Evolutionary conservation across 1,140 invertebrate species (phyloP).

Genomic region (Plectrocnemia conspersa): DNA sequence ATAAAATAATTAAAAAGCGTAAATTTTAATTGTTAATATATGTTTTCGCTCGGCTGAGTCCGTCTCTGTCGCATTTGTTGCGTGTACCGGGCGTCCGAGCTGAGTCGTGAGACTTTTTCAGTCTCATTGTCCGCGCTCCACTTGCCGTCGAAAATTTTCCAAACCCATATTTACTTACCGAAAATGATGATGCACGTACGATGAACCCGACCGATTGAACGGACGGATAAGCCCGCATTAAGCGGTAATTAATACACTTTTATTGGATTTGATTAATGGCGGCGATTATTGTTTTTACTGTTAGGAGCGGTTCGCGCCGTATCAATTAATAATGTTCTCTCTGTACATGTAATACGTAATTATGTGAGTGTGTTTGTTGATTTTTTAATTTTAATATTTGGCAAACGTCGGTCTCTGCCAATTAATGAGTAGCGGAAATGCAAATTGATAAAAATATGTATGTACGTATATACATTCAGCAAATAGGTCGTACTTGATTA

Average conservation of each 20-base stretch:
- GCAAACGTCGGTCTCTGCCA: no score
- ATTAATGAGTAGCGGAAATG: no score
- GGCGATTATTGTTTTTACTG: slow-evolving; percentile 12
- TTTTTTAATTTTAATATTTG: no score
- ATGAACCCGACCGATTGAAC: neutral
- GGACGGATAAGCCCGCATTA: neutral
- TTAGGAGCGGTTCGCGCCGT: neutral
- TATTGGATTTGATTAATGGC: slow-evolving; percentile 16
- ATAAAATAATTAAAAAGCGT: no score
- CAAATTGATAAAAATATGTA: no score
- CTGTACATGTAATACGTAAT: neutral
- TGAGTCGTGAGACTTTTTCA: slow-evolving; percentile 19
- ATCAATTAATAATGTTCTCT: neutral
- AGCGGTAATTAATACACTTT: slow-evolving; percentile 1
- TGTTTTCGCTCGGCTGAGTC: no score
- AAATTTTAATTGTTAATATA: no score
- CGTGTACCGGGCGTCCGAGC: no score
- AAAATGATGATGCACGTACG: neutral
- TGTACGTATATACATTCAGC: no score
- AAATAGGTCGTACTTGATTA: no score
- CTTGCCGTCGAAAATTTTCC: slow-evolving; percentile 15
- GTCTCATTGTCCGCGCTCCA: slow-evolving; percentile 17
- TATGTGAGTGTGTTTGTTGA: neutral
- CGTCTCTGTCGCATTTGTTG: slow-evolving; percentile 9
- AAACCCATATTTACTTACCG: slow-evolving; percentile 7